Evolutionary conservation across 2,797 vertebrate genomes (phyloP), one percentile per base, ranked within the genome.

Genomic region (Leptatherina wallacei): DNA sequence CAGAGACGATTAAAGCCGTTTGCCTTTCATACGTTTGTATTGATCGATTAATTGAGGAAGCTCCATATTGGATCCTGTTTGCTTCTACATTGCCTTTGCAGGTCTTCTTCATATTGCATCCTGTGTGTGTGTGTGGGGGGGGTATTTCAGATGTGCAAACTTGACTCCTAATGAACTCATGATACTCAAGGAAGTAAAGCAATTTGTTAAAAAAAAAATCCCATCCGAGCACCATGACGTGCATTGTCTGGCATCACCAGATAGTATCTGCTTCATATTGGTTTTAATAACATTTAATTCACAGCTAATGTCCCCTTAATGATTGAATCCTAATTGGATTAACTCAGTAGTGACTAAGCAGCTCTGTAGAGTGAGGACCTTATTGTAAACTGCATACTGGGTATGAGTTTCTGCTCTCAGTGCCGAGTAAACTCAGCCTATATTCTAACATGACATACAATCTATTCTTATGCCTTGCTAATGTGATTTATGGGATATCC

Each of bases 401-500:
- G 29, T 71, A 52, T 72, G 55, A 44, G 38, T 44, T 56, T 64
- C 63, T 56, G 35, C 33, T 13, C 58, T 61, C 49, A 61, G 61
- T 49, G 47, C 47, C 27, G 54, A 56, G 70, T 62, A n/a, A 65
- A 70, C 35, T 54, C 62, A 0, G n/a, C 65, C 10, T 59, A 61
- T 71, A 36, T 75, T 69, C 78, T 75, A 85, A 82, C 80, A 83
- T 71, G 30, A 54, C 61, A 18, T 35, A 33, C 38, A 55, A 24
- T 71, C 70, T 63, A 14, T 71, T 71, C 83, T 69, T 29, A 44
- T 69, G 75, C 73, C 75, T 66, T 11, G 49, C 81, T 85, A 78
- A 86, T 82, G 70, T 89, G 86, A 93, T 91, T 92, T 87, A 91
- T 90, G 75, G 69, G 68, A 71, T 71, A 83, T 91, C 87, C 85